Base-by-base conservation (phyloP, 1,140 invertebrate species). In the Papilio aristodemus region DNA sequence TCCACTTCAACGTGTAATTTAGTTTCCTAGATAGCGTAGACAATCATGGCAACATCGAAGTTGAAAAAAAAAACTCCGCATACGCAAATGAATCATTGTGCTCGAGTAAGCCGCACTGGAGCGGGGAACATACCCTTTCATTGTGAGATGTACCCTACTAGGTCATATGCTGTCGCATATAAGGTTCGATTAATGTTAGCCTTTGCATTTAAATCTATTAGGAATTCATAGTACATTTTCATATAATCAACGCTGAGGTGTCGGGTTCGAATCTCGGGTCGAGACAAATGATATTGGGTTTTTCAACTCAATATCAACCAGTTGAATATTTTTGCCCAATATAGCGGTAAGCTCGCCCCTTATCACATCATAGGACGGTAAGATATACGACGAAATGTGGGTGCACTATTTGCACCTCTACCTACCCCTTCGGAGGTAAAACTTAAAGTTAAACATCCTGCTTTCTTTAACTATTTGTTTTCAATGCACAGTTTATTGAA, bases 81-180 rank as follows among this genome's bases (percentile, higher is more conserved):
- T 64, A 64, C 62, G 62, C 62, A 64, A 64, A 64, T 64, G 62
- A 64, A 64, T 64, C 62, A 64, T 64, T 64, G 62, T 64, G 62
- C 32, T 62, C 32, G n/a, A 62, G 36, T 27, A 62, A 62, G 59
- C 62, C 62, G 19, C 62, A 64, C 22, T 43, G 19, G 60, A 63
- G 60, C 37, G 37, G 62, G 22, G 14, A 17, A 32, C 14, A 38
- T 17, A 62, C 59, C 38, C 62, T 64, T 43, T 25, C 19, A 64
- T 64, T 64, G 62, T 64, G 22, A 22, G 3, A 54, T 11, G 3
- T 62, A 39, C 36, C 59, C 62, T 27, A 43, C 62, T 64, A 27
- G 38, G 17, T 64, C 62, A 64, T 64, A 43, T 64, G 25, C 19
- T 58, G 27, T 58, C 25, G 54, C n/a, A 9, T 17, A 63, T 19